These are phyloP conservation scores for Cyclura pinguis DNA, from an alignment of 2,797 vertebrate species.

Conservation along the genomic window DNA sequence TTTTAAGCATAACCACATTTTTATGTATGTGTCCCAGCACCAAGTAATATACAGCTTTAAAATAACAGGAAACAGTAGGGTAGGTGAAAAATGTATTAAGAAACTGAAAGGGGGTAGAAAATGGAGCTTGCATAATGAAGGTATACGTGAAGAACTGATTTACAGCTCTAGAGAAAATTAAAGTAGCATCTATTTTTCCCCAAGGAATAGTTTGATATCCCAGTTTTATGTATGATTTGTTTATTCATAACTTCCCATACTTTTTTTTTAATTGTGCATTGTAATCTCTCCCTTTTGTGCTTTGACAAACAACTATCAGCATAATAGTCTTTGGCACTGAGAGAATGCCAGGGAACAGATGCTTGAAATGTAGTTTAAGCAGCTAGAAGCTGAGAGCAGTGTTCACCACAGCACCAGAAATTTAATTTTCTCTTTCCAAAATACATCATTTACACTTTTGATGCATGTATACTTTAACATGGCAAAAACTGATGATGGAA, in stretches of 20 bases:
- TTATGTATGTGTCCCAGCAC: conserved; percentile 24
- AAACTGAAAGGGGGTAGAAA: neutral
- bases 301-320: conserved; percentile 69
- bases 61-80: conserved; percentile 48
- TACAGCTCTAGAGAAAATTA: conserved; percentile 51
- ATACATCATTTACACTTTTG: neutral
- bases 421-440: conserved; percentile 54
- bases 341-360: conserved; percentile 63
- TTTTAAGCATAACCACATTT: conserved; percentile 25
- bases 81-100: conserved; percentile 36
- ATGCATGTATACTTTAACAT: neutral
- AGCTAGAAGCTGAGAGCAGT: conserved; percentile 46
- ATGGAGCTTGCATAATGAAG: conserved; percentile 34
- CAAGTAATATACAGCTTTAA: conserved; percentile 57
- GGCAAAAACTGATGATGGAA: neutral
- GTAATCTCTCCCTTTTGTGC: conserved; percentile 59
- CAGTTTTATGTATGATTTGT: conserved; percentile 53
- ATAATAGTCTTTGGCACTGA: conserved; percentile 57
- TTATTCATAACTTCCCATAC: conserved; percentile 63
- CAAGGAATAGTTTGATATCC: conserved; percentile 44
- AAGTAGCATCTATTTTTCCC: conserved; percentile 41
- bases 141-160: conserved; percentile 20
- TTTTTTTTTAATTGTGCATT: conserved; percentile 47
- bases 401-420: conserved; percentile 16
- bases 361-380: conserved; percentile 62